Evolutionary conservation across 2,888 invertebrate species (phyloP).

Genomic region (Allophyes oxyacanthae): DNA sequence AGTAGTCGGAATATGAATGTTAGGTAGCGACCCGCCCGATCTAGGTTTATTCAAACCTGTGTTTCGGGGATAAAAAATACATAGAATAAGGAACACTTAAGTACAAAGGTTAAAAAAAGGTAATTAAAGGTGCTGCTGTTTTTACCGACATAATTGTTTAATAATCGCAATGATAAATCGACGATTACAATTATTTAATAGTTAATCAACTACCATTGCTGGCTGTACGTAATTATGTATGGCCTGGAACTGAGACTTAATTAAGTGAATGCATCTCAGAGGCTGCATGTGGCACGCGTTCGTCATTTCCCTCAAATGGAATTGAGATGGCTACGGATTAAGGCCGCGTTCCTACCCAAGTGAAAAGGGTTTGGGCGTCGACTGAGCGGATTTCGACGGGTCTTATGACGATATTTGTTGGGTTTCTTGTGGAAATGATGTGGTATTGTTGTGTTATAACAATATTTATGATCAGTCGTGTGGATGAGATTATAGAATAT

Average conservation of each 20-base stretch:
- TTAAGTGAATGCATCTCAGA: constrained; percentile 35
- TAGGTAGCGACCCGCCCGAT: too few species aligned
- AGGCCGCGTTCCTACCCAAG: neutral
- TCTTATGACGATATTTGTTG: constrained; percentile 43
- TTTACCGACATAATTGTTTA: too few species aligned
- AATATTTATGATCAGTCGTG: neutral
- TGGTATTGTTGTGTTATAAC: constrained; percentile 10
- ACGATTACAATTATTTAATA: too few species aligned
- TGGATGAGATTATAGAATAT: too few species aligned
- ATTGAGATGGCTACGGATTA: constrained; percentile 23
- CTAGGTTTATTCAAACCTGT: too few species aligned
- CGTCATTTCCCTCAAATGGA: constrained; percentile 38
- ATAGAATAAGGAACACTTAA: too few species aligned
- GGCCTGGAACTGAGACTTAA: constrained; percentile 17
- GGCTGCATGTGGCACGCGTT: constrained; percentile 27
- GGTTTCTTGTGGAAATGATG: constrained; percentile 13
- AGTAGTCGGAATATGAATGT: too few species aligned
- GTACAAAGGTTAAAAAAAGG: too few species aligned
- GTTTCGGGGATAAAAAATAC: too few species aligned
- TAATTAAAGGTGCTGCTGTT: too few species aligned
- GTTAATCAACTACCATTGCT: too few species aligned
- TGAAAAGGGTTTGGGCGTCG: constrained; percentile 42
- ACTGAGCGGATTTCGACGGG: constrained; percentile 44
- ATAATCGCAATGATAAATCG: too few species aligned
- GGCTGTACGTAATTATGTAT: constrained; percentile 24